These are phyloP conservation scores for Microhierax caerulescens DNA, from an alignment of 2,797 vertebrate genomes.

Conservation along the genomic window DNA sequence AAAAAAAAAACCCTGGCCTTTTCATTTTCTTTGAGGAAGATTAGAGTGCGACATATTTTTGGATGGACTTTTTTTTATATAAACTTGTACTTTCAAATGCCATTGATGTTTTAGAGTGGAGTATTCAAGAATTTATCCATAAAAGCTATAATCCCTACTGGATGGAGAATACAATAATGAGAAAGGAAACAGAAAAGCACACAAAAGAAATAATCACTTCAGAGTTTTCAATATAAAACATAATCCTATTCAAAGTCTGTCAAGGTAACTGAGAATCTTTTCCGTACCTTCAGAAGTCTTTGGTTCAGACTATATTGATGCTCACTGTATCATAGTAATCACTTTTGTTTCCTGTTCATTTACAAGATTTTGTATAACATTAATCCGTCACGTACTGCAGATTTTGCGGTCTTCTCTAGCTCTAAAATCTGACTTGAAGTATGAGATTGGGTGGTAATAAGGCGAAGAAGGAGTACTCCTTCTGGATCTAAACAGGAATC, in stretches of 20 bases:
- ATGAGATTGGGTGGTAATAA: not conserved
- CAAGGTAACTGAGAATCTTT: not conserved
- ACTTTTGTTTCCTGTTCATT: conserved; percentile 3
- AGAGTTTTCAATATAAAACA: not conserved
- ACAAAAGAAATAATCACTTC: not conserved
- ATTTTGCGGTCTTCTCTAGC: not conserved
- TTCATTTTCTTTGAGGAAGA: not conserved
- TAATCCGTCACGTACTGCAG: not conserved
- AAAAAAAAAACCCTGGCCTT: not conserved
- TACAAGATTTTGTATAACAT: not conserved
- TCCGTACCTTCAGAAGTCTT: not conserved
- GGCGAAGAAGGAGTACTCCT: not conserved
- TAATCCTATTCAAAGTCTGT: not conserved
- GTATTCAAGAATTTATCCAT: not conserved
- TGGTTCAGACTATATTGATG: not conserved
- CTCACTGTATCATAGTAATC: not conserved
- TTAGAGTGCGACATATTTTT: not conserved
- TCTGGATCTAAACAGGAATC: not conserved
- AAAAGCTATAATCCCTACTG: not conserved
- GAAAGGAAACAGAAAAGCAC: not conserved
- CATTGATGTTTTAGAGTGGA: not conserved
- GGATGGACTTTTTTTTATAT: not conserved
- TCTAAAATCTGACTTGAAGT: conserved; percentile 21
- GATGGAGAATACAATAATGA: not conserved
- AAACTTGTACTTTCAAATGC: not conserved